Percentiles rank a stretch among this genome's conserved stretches.
Evolutionary conservation across 2,797 vertebrate species (phyloP).

Genomic region (Naso thynnoides): DNA sequence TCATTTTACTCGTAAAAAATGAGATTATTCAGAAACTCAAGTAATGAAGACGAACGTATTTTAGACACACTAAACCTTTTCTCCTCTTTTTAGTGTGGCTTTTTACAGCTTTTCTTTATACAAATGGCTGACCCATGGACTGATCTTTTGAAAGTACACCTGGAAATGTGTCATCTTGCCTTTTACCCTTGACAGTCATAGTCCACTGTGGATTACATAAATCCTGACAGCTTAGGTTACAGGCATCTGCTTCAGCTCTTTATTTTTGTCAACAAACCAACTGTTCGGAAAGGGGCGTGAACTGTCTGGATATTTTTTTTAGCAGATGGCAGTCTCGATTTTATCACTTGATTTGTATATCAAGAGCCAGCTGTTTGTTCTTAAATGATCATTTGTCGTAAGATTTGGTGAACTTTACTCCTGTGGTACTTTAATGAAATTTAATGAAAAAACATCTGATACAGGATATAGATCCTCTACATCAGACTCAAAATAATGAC

Average conservation of each 20-base stretch:
- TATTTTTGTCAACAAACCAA: slow-evolving; percentile 59
- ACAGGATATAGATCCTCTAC: no score
- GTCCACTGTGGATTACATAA: slow-evolving; percentile 74
- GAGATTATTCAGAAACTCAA: slow-evolving; percentile 54
- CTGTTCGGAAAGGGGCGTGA: slow-evolving; percentile 1
- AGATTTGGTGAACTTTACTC: background rate
- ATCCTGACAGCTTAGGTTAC: slow-evolving; percentile 74
- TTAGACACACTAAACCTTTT: slow-evolving; percentile 1
- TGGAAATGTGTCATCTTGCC: background rate
- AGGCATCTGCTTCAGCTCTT: slow-evolving; percentile 65
- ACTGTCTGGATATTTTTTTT: slow-evolving; percentile 10
- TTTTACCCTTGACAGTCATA: slow-evolving; percentile 64
- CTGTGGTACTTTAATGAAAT: slow-evolving; percentile 33
- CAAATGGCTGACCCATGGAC: background rate
- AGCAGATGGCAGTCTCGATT: slow-evolving; percentile 45
- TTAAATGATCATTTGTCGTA: background rate
- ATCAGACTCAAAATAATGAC: no score
- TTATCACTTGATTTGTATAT: slow-evolving; percentile 46
- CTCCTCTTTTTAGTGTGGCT: background rate
- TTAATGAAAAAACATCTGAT: no score
- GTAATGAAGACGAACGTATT: background rate
- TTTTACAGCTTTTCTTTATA: background rate
- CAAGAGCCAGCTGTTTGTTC: slow-evolving; percentile 26
- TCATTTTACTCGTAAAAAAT: slow-evolving; percentile 49
- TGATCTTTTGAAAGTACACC: background rate